phyloP scores from a whole-genome alignment of 2,113 vertebrate species.

The Ornithorhynchus anatinus region DNA sequence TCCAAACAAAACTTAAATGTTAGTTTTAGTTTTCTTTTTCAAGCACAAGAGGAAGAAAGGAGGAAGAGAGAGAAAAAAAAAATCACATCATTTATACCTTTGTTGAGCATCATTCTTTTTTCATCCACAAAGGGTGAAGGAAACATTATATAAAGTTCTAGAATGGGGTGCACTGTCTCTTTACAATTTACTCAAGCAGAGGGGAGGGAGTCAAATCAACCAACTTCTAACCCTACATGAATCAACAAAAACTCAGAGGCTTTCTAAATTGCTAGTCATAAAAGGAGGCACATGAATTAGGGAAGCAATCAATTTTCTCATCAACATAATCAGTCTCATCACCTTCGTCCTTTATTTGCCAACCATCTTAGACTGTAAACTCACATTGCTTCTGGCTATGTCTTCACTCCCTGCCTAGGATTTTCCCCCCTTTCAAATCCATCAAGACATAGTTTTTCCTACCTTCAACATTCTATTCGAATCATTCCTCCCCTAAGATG shows the following conservation, averaged over 20 bases:
- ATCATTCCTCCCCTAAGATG: too few species aligned
- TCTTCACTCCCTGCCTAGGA: too few species aligned
- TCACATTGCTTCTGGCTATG: too few species aligned
- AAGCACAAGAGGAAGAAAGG: neutral
- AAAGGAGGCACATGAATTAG: neutral
- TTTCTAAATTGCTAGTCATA: neutral
- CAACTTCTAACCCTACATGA: neutral
- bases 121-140: constrained; percentile 20
- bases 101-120: constrained; percentile 3
- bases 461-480: too few species aligned
- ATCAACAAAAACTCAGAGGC: neutral
- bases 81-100: constrained; percentile 42
- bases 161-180: neutral
- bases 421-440: too few species aligned
- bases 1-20: too few species aligned
- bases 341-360: too few species aligned
- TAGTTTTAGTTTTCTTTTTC: neutral
- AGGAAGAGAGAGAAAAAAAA: neutral
- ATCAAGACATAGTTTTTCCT: too few species aligned
- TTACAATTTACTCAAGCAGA: neutral
- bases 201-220: neutral
- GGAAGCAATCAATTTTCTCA: neutral
- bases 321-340: too few species aligned
- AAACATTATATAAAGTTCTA: constrained; percentile 18
- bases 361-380: too few species aligned